Evolutionary conservation across 1,140 invertebrate species (phyloP), one percentile per base, ranked within the genome.

Genomic region (Magallana ariakensis): DNA sequence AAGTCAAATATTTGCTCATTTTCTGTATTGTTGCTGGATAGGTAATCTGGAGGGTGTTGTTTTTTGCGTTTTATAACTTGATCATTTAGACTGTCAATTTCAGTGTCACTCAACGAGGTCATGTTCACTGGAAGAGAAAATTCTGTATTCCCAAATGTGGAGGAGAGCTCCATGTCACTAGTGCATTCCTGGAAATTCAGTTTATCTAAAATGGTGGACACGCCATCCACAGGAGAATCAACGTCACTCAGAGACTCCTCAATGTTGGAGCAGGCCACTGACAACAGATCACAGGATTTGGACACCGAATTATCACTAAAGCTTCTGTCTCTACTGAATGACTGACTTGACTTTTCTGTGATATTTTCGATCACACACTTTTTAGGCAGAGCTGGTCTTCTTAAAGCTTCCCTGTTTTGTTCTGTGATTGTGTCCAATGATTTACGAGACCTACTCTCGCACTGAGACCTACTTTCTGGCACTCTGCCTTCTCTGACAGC

Each of bases 401-500:
- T 26, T 7, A 22, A 70, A 9, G 19, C 13, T 9, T 70, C 62
- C 26, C 19, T 70, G 19, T 19, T 70, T 26, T 26, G 66, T 75
- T 75, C 66, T 9, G 66, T 75, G 66, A 75, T 75, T 11, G 66
- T 75, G 33, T 75, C 66, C 66, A 75, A 75, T 75, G 66, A 75
- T 75, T 11, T 33, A 13, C 66, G 19, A 75, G 66, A 75, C 9
- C 26, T 82, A 81, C 16, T 11, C 81, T 86, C 80, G 7, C 11
- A 80, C n/a, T 66, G 13, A 10, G 66, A 13, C 13, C 66, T 15
- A 46, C 56, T 58, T 1, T 22, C 13, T 7, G 70, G 57, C 19
- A n/a, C 58, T 33, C 11, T 11, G 66, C 81, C 81, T 83, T 88
- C 84, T 88, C 62, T 83, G 9, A 88, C 16, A 8, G 84, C 55